Base-by-base conservation (phyloP, 2,888 invertebrate species). In the Meghimatium bilineatum region DNA sequence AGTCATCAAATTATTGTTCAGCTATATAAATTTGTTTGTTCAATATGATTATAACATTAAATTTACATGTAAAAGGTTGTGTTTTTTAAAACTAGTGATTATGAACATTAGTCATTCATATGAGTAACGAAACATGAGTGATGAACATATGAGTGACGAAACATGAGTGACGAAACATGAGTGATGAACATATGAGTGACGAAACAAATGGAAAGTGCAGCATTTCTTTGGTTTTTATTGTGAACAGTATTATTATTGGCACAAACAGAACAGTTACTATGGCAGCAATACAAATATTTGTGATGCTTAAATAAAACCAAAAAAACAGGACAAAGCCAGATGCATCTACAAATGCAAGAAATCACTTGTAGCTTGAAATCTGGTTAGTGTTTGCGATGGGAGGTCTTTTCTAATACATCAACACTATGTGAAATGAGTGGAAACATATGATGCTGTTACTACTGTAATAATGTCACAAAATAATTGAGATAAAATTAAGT, bases 201-300 rank as follows among this genome's bases (percentile, higher is more conserved):
- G 12, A 44, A 44, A 44, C 44, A 44, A 44, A 44, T 44, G 44
- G 12, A 44, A 44, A 44, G 44, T 44, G 5, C 44, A 44, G 44
- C 44, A 26, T 63, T 77, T 63, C 26, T 56, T 77, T 32, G 56
- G 77, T 77, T 44, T n/a, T 76, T 77, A 77, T 56, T 77, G 77
- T 77, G 77, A 77, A 77, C 77, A 77, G 32, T 77, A 77, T 32
- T 77, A 77, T 77, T 32, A 56, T 63, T 77, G 49, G 63, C 77
- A 77, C 77, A 77, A 77, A 77, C 76, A 77, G 34, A 77, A 77
- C 26, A 77, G 56, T 36, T 17, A 56, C 77, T 77, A 77, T 29
- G 60, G 44, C 26, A 77, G 77, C 63, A 63, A 29, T 52, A 75
- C 52, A 75, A 75, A 75, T 38, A 23, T 75, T 32, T 52, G n/a